Evolutionary conservation across 1,140 invertebrate species (phyloP), one percentile per base, ranked within the genome.

Genomic region (Mizuhopecten yessoensis): DNA sequence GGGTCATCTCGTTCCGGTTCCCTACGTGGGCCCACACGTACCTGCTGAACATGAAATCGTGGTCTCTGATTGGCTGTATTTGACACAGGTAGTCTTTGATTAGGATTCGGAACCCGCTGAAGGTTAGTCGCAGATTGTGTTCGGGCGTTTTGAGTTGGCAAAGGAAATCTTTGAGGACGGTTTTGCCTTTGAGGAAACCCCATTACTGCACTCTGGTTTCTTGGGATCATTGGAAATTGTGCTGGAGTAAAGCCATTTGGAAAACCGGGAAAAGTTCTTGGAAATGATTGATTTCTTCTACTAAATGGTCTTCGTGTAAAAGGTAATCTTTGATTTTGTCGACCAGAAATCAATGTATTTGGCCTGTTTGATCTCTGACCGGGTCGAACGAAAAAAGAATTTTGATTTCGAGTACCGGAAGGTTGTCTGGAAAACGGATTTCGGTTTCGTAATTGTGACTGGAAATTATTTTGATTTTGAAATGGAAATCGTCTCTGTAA

Each of bases 401-500:
- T 75, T 75, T 3, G 5, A 75, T 75, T 75, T 75, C 9, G 57
- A n/a, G 57, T 5, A 75, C 5, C 20, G 23, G 20, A 15, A 57
- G 13, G 23, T 29, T 75, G 57, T 75, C 57, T 75, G 5, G 57
- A 75, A 75, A 75, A 29, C 11, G 42, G 17, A 20, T 45, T 45
- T 15, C 11, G 45, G 45, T 57, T 57, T 57, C 17, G 45, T 57
- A 20, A 3, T 57, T 57, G 57, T 75, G 29, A 75, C 29, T 75
- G 57, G 5, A 75, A 75, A 75, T 29, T 75, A 29, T 75, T 75
- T n/a, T 75, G 57, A 75, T 75, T 75, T 75, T n/a, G 57, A 75
- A 75, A 7, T 9, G 57, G 57, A n/a, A 29, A 75, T 29, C 5
- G 57, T n/a, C 57, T 29, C n/a, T n/a, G 57, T n/a, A 23, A 5